Base-by-base conservation (phyloP, 2,113 vertebrate species). In the Stomatorhinus ivindoensis region DNA sequence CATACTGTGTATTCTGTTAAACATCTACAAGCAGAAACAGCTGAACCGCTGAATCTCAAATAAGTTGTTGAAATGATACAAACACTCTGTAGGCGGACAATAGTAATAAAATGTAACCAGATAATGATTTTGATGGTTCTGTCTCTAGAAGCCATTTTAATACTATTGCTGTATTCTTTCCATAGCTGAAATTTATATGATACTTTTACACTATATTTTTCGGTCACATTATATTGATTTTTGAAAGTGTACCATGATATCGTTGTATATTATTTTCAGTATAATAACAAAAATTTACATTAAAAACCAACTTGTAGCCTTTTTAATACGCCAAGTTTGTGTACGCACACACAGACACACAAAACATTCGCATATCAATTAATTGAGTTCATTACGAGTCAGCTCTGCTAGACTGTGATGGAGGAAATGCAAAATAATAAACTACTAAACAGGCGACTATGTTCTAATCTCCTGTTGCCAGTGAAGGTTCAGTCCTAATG, bases 341-440 rank as follows among this genome's bases (percentile, higher is more conserved):
- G 21, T 39, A 44, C 42, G 0, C 6, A 9, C 44, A 69, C n/a
- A 86, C 24, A 51, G 3, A 86, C 47, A 35, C 84, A 51, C 47
- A 8, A 13, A 51, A 47, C 21, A 7, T 87, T 90, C 76, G 55
- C 90, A 80, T 91, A 91, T 88, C 89, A 90, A 90, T 90, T 90
- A n/a, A 80, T 86, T 89, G 90, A 58, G 82, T 90, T 91, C 42
- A 21, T 58, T 73, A 69, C 24, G 4, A 89, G 69, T 73, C 83
- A 6, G 46, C n/a, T 87, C 21, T 73, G 84, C n/a, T 44, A 55
- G 11, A 27, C 7, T 24, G 88, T 69, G 69, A 55, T 82, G 31
- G 55, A n/a, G n/a, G 27, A 85, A 61, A 89, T 2, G 17, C 31
- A 44, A 55, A 89, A 73, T 31, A 48, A 42, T 87, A 69, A 51